Evolutionary conservation across 92 coral and sea anemone species (phyloP).

Genomic region (Metridium senile): DNA sequence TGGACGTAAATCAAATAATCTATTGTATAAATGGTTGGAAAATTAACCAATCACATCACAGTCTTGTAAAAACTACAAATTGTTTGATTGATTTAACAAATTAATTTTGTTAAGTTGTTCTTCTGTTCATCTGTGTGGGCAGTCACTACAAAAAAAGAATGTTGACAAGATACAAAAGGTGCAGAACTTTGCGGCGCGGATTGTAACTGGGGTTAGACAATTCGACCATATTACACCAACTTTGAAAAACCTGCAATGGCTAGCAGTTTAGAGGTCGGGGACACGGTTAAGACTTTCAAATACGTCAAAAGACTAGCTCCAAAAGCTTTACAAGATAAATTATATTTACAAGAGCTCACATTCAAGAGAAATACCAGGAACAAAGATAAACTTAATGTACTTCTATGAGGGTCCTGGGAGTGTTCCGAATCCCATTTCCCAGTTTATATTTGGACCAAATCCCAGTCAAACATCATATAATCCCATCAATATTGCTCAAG

Average conservation of each 20-base stretch:
- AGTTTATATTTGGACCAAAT: no score
- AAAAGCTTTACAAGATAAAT: background rate
- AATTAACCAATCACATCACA: no score
- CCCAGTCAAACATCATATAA: no score
- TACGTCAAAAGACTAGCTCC: background rate
- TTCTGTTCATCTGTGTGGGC: constrained; percentile 60
- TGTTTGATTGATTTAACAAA: no score
- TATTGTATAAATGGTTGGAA: no score
- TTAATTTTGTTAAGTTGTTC: constrained; percentile 49
- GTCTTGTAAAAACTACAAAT: no score
- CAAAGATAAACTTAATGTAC: background rate
- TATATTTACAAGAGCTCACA: no score
- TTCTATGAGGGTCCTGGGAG: no score
- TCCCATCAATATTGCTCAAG: no score
- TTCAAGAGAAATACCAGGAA: background rate
- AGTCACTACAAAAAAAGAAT: constrained; percentile 42
- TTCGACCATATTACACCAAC: constrained; percentile 55
- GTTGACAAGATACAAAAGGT: constrained; percentile 44
- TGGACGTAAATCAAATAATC: no score
- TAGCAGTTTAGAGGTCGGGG: constrained; percentile 37
- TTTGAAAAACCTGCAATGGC: constrained; percentile 35
- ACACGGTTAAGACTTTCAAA: background rate
- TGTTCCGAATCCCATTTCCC: no score
- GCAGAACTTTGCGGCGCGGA: constrained; percentile 62
- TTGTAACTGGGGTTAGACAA: constrained; percentile 40